These are phyloP conservation scores for Zaprionus tsacasi DNA, from an alignment of 1,140 invertebrate genomes.

Conservation along the genomic window DNA sequence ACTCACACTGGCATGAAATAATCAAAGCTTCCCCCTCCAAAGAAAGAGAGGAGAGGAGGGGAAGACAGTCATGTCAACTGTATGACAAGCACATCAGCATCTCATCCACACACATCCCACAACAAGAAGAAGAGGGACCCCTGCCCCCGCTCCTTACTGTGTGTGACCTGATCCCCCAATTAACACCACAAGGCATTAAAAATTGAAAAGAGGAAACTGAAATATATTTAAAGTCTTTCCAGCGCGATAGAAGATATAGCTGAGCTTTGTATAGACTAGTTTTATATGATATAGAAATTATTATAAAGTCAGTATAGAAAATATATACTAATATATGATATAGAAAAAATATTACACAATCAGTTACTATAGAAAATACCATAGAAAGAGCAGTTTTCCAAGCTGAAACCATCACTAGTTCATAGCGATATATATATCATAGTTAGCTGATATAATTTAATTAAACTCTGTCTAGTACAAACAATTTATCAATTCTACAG, in stretches of 20 bases:
- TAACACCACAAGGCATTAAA: slow-evolving; percentile 53
- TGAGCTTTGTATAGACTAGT: too few species aligned
- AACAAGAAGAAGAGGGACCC: slow-evolving; percentile 1
- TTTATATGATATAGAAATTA: too few species aligned
- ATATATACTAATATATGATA: too few species aligned
- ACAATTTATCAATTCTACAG: not conserved
- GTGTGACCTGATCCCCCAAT: slow-evolving; percentile 52
- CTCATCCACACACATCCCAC: slow-evolving; percentile 10
- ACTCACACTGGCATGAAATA: slow-evolving; percentile 68
- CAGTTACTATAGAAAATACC: too few species aligned
- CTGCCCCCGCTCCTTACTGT: not conserved
- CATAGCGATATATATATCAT: too few species aligned
- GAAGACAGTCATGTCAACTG: slow-evolving; percentile 72
- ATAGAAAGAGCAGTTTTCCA: too few species aligned
- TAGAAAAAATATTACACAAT: too few species aligned
- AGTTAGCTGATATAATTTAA: too few species aligned
- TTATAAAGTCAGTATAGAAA: too few species aligned
- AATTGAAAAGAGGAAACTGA: not conserved
- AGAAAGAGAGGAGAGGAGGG: not conserved
- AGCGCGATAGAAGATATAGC: too few species aligned
- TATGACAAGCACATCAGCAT: slow-evolving; percentile 80
- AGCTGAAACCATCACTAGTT: too few species aligned
- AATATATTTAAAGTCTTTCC: not conserved
- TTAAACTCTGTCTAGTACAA: too few species aligned
- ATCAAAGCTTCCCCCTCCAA: slow-evolving; percentile 59